A percentile compares a stretch with the other conserved stretches of the same genome.
phyloP scores from a whole-genome alignment of 2,888 invertebrate genomes.

The Drosophila ezoana region DNA sequence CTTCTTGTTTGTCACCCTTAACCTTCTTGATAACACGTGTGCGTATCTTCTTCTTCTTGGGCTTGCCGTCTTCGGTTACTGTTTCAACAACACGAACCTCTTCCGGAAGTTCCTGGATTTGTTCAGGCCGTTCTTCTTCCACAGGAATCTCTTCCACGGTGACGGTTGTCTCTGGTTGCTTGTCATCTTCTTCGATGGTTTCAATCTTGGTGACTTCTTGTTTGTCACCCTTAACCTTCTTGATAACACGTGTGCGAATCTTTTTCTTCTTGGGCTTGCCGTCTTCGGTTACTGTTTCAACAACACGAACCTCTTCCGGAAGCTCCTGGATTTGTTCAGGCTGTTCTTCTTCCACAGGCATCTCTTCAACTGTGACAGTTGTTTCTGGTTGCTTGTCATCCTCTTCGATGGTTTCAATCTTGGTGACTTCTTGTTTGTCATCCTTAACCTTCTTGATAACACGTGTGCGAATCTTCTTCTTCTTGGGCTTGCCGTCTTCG shows the following conservation, averaged over 20 bases:
- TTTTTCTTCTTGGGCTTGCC: slow-evolving; percentile 45
- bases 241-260: slow-evolving; percentile 48
- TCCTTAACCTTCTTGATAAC: slow-evolving; percentile 42
- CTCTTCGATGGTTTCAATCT: slow-evolving; percentile 44
- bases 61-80: slow-evolving; percentile 3
- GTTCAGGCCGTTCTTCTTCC: slow-evolving; percentile 10
- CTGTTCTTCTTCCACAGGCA: slow-evolving; percentile 9
- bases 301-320: slow-evolving; percentile 38
- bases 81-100: slow-evolving; percentile 2
- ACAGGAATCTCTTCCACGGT: slow-evolving; percentile 35
- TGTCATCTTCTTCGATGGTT: slow-evolving; percentile 48
- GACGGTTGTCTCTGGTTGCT: slow-evolving; percentile 38
- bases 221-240: slow-evolving; percentile 50
- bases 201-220: slow-evolving; percentile 52
- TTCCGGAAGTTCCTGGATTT: slow-evolving; percentile 2
- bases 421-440: slow-evolving; percentile 44
- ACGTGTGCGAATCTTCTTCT: slow-evolving; percentile 38
- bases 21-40: slow-evolving; percentile 40
- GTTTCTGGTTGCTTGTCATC: slow-evolving; percentile 35
- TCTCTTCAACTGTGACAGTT: slow-evolving; percentile 26
- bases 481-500: slow-evolving; percentile 33
- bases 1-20: slow-evolving; percentile 51
- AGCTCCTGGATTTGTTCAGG: slow-evolving; percentile 27
- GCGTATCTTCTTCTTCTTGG: slow-evolving; percentile 11
- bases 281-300: slow-evolving; percentile 39